These are phyloP conservation scores for Scaptodrosophila latifasciaeformis DNA, from an alignment of 2,888 invertebrate genomes.

Conservation along the genomic window DNA sequence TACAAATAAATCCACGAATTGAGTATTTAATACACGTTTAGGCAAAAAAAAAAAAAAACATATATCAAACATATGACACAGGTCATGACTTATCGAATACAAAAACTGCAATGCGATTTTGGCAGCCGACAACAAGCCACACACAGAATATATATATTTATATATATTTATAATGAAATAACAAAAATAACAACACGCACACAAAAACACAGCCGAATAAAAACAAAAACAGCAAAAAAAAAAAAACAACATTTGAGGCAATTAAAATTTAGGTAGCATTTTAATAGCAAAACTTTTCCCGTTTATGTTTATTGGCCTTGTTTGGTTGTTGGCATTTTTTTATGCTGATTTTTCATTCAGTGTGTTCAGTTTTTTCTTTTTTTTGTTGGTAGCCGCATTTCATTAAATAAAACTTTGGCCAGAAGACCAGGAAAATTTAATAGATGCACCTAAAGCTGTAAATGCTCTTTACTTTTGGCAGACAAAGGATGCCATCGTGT, in stretches of 20 bases:
- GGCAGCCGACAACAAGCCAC: constrained; percentile 12
- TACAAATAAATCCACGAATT: constrained; percentile 34
- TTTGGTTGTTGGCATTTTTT: constrained; percentile 24
- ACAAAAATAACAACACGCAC: constrained; percentile 17
- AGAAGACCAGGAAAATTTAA: constrained; percentile 46
- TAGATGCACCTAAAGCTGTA: constrained; percentile 61
- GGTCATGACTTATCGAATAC: too few species aligned
- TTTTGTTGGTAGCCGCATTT: constrained; percentile 54
- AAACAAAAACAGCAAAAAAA: constrained; percentile 19
- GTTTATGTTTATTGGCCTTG: constrained; percentile 55
- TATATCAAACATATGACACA: background rate
- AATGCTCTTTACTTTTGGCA: too few species aligned
- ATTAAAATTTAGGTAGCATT: constrained; percentile 69
- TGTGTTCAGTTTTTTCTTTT: constrained; percentile 22
- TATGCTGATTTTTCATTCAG: constrained; percentile 11
- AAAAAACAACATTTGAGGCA: constrained; percentile 32
- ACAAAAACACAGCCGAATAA: background rate
- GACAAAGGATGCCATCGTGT: too few species aligned
- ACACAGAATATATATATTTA: constrained; percentile 29
- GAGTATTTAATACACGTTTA: constrained; percentile 33
- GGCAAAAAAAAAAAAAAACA: constrained; percentile 1
- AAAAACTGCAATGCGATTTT: too few species aligned
- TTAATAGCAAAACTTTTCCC: constrained; percentile 64
- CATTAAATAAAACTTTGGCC: constrained; percentile 67
- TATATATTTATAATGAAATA: constrained; percentile 12